Base-by-base conservation (phyloP, 2,113 vertebrate genomes). In the Nycticryphes semicollaris region DNA sequence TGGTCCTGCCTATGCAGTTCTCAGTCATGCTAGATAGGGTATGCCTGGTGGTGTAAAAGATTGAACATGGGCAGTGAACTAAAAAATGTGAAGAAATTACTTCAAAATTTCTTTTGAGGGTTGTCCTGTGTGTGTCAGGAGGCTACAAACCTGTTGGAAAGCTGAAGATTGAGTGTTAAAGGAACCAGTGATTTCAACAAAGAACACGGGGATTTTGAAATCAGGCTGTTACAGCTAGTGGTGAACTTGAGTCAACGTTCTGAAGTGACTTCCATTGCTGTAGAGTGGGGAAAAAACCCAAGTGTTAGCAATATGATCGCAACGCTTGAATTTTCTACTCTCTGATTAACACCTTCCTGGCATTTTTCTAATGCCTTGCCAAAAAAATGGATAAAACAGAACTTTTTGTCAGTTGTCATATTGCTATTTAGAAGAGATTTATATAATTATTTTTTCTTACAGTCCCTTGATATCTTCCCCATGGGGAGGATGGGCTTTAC, bases 171-270 rank as follows among this genome's bases (percentile, higher is more conserved):
- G 59, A 3, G 1, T 72, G 30, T 70, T 82, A 39, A 68, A 73
- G 60, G 54, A 69, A 87, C 60, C 24, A 19, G 82, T 95, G n/a
- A 91, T 96, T 76, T 91, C 96, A 87, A 83, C 83, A 93, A 83
- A 93, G 76, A 57, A 59, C 54, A 66, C 35, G 54, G 41, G 68
- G 60, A 59, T 84, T 91, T 95, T 94, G 75, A 91, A 82, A 77
- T 80, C 2, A 0, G 9, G 22, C 27, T 59, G 27, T 53, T 73
- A 13, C 6, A 74, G 27, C 56, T 64, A 17, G 10, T 75, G 31
- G 30, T 60, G 25, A 53, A 54, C 8, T 7, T 54, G 3, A 78
- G 41, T 31, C 53, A 73, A 64, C 3, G 10, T 72, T 76, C 18
- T 67, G 68, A 88, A 76, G 14, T 60, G 20, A 37, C 50, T 90